Evolutionary conservation across 2,888 invertebrate genomes (phyloP), one percentile per base, ranked within the genome.

Genomic region (Sceliomorpha sp.): DNA sequence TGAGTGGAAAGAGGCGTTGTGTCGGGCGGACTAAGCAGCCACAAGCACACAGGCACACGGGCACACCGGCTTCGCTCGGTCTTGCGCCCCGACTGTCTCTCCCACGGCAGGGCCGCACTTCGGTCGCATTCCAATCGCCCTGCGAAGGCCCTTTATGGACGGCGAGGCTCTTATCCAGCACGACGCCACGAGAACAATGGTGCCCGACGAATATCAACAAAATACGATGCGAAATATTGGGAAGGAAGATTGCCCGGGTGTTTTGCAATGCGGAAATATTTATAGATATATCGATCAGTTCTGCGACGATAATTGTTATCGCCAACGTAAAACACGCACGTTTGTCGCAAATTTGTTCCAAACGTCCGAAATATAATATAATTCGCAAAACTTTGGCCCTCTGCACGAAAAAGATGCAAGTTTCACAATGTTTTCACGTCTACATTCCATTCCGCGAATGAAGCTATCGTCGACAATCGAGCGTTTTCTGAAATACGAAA

Each of bases 61-160:
- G 44, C 37, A 37, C 64, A 48, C 36, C 37, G 50, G 32, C 44
- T 29, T 50, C 27, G 50, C 34, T 45, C 26, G 34, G 31, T 51
- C 62, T 29, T 44, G 42, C 72, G 55, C 47, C 70, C 55, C 68
- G 76, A 70, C 59, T 59, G 74, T 77, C 76, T 78, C 76, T 76
- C 76, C 77, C 78, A 76, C 73, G 78, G 76, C 80, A 79, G 79
- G 76, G 74, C 78, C 78, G 76, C 74, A 64, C 71, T 73, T 75
- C 75, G 74, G 73, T 69, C 74, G 77, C 81, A 81, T 79, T 81
- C 79, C 81, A 63, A 73, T 73, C 58, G 73, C 74, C 44, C 45
- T 62, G 39, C 45, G 45, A 62, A 74, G 75, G 71, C 75, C 78
- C 75, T 77, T 72, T 67, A 51, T 37, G 45, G 56, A 40, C 53